A percentile compares a stretch with the other conserved stretches of the same genome.
Conservation (phyloP, 2,888 invertebrate species). For the Tryphoninae sp. region DNA sequence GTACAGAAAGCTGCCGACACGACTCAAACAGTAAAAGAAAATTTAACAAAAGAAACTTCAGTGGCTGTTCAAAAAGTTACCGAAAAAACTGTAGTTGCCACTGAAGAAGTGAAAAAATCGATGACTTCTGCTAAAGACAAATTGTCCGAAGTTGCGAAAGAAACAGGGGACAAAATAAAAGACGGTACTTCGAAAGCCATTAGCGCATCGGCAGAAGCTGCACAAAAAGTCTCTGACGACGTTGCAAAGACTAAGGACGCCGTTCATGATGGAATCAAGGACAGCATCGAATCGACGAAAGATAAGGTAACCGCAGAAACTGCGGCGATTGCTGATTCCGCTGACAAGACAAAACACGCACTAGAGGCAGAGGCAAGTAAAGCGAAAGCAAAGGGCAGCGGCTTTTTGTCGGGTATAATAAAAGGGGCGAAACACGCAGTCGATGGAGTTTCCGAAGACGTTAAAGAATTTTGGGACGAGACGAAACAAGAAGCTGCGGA, state of each 20-base stretch:
- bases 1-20: constrained; percentile 62
- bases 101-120: constrained; percentile 80
- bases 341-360: constrained; percentile 22
- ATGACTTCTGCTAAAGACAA: constrained; percentile 65
- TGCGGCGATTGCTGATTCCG: constrained; percentile 24
- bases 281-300: constrained; percentile 59
- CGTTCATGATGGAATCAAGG: constrained; percentile 60
- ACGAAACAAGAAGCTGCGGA: constrained; percentile 64
- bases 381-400: constrained; percentile 37
- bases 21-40: constrained; percentile 69
- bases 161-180: constrained; percentile 68
- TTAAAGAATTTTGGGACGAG: constrained; percentile 63
- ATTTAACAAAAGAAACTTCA: constrained; percentile 62
- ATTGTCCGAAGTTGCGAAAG: constrained; percentile 69
- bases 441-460: constrained; percentile 61
- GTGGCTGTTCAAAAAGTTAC: constrained; percentile 70
- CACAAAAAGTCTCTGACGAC: constrained; percentile 67
- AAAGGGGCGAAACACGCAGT: constrained; percentile 65
- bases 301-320: constrained; percentile 40
- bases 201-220: constrained; percentile 79
- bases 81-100: constrained; percentile 82
- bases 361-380: constrained; percentile 48
- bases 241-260: constrained; percentile 76
- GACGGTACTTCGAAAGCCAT: constrained; percentile 69
- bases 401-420: constrained; percentile 66